A percentile compares a stretch with the other conserved stretches of the same genome.
These are phyloP conservation scores for Plebejus melissa DNA, from an alignment of 2,888 invertebrate species.

Conservation along the genomic window DNA sequence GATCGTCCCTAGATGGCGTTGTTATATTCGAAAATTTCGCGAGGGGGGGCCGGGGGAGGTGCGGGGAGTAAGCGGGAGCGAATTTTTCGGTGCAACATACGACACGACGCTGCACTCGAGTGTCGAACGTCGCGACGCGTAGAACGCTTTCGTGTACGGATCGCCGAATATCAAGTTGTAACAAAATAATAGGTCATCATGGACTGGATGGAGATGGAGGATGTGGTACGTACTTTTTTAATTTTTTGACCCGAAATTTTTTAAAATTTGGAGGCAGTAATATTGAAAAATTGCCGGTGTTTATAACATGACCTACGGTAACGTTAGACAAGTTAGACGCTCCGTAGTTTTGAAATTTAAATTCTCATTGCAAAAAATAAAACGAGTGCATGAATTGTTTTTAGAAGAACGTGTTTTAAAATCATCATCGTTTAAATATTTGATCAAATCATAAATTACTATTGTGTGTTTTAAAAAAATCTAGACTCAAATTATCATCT, in stretches of 20 bases:
- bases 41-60: constrained; percentile 56
- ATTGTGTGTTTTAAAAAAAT: background rate
- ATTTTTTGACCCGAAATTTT: constrained; percentile 29
- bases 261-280: constrained; percentile 25
- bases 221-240: constrained; percentile 65
- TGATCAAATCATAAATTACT: background rate
- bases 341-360: background rate
- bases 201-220: constrained; percentile 78
- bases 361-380: background rate
- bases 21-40: constrained; percentile 65
- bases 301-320: constrained; percentile 72
- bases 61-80: constrained; percentile 66
- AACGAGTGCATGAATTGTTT: background rate
- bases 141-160: constrained; percentile 63
- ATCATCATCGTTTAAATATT: background rate
- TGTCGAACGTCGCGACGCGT: constrained; percentile 74
- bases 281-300: constrained; percentile 32
- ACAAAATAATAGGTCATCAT: constrained; percentile 59
- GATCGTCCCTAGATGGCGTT: constrained; percentile 73
- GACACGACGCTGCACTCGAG: constrained; percentile 73
- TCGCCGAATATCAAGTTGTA: constrained; percentile 57
- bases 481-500: constrained; percentile 6
- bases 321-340: constrained; percentile 59
- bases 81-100: constrained; percentile 75
- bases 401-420: background rate